Base-by-base conservation (phyloP, 2,113 vertebrate species). In the Thalassarche chlororhynchos region DNA sequence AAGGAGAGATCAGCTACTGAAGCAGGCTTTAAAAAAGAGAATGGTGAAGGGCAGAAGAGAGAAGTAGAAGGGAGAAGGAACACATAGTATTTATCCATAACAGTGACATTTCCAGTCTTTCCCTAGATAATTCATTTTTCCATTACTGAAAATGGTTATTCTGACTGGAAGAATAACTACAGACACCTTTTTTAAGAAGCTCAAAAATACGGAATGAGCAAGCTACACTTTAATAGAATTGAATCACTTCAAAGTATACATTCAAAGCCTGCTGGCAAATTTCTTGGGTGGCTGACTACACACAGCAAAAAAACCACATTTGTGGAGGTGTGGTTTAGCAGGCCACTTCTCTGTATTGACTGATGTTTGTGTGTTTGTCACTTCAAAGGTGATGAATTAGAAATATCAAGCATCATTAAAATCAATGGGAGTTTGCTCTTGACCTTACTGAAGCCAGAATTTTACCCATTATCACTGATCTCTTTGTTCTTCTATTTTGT, bases 401-500 rank as follows among this genome's bases (percentile, higher is more conserved):
- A 95, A 86, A 77, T 93, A 95, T 86, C 85, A 93, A 89, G 52
- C 62, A 7, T 85, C 75, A 76, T 93, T 97, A 93, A 93, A 96
- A 91, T 87, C 95, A 94, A 49, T 89, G 66, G 70, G 81, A 94
- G 68, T 90, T 95, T 95, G 85, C 90, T 92, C 90, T 94, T 97
- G 92, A 95, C 95, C 76, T 84, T 44, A 55, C 51, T 32, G 87
- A 94, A 82, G 65, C 61, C 74, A 72, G 54, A 61, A 90, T 92
- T 95, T 92, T 93, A 76, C 46, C 89, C 57, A 85, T 96, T 97
- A 92, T 93, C 84, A 66, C 84, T 61, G 77, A 82, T 84, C 47
- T 91, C 77, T 92, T 86, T 87, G 86, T 93, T 97, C 93, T 87
- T 86, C 77, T 96, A 8, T 95, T 87, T 96, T 94, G 93, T 85